Base-by-base conservation (phyloP, 2,888 invertebrate species). In the Terebella lapidaria region DNA sequence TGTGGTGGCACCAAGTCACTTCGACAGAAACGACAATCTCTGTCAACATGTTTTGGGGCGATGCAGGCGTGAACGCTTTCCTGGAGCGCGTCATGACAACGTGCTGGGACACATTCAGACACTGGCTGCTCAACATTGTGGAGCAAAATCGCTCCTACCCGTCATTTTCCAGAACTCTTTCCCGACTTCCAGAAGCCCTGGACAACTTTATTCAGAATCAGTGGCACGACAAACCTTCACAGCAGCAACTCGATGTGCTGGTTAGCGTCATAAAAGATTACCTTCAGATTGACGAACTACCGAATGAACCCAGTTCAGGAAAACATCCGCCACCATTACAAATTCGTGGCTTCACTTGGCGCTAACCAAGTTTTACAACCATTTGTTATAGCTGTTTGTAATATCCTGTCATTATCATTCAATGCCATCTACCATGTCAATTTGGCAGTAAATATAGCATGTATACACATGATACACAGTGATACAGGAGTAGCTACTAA, bases 1-100 rank as follows among this genome's bases (percentile, higher is more conserved):
- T 71, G 55, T 71, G 71, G 67, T 71, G 70, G 69, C 71, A 71
- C 54, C 71, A 71, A 57, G 63, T 71, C 18, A 71, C 69, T 1
- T 63, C 70, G 1, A 20, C 61, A 2, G 66, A 67, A 20, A 53
- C 59, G 26, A 60, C 66, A 10, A 71, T 71, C 29, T 70, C 70
- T 1, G 53, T 71, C 35, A 71, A 71, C 59, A 69, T 68, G 29
- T 71, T 71, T 57, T 71, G 67, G 66, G 71, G 71, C 1, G 62
- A 71, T 57, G 62, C 61, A 5, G 70, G 71, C 5, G 56, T 51
- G 5, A 68, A 71, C 57, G 46, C 57, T 22, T 71, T 62, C 58
- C 25, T 67, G 15, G 51, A 59, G 18, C 70, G 70, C 59, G 57
- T 67, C 5, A 61, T 71, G 67, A 69, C 69, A 26, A 62, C 66